Conservation (phyloP, 2,888 invertebrate species). For the Drosophila formosana region DNA sequence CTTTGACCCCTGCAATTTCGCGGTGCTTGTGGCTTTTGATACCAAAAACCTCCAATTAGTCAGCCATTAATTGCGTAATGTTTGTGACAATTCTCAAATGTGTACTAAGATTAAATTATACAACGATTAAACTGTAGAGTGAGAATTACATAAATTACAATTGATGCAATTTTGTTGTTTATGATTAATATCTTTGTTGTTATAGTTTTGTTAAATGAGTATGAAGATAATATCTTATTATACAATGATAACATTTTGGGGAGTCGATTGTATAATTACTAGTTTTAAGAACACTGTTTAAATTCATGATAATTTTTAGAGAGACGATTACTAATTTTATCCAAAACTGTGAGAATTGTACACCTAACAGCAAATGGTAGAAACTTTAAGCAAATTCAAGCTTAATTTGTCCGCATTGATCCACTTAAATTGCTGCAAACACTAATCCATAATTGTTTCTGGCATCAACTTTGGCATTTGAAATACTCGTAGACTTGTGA, state of each 20-base stretch:
- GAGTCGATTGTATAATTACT: too few species aligned
- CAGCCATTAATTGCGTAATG: slow-evolving; percentile 26
- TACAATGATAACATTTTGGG: too few species aligned
- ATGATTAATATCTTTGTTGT: too few species aligned
- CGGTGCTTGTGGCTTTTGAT: slow-evolving; percentile 4
- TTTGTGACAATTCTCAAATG: not conserved
- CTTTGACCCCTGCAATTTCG: slow-evolving; percentile 9
- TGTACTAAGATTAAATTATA: not conserved
- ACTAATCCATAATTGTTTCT: slow-evolving; percentile 43
- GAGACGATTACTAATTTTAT: too few species aligned
- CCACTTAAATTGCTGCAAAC: slow-evolving; percentile 34
- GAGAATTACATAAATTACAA: not conserved
- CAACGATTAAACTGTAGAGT: not conserved
- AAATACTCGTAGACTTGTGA: slow-evolving; percentile 14
- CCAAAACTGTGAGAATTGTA: too few species aligned
- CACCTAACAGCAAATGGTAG: not conserved
- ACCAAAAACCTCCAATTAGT: slow-evolving; percentile 56
- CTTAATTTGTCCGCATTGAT: slow-evolving; percentile 36
- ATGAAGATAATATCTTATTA: too few species aligned
- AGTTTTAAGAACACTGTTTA: too few species aligned
- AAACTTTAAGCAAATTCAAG: slow-evolving; percentile 19
- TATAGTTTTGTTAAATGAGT: too few species aligned
- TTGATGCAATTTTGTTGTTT: too few species aligned
- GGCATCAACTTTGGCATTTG: slow-evolving; percentile 50
- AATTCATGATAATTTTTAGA: too few species aligned